Percentiles rank a stretch among this genome's conserved stretches.
These are phyloP conservation scores for Hartigia nigra DNA, from an alignment of 2,888 invertebrate genomes.

Conservation along the genomic window DNA sequence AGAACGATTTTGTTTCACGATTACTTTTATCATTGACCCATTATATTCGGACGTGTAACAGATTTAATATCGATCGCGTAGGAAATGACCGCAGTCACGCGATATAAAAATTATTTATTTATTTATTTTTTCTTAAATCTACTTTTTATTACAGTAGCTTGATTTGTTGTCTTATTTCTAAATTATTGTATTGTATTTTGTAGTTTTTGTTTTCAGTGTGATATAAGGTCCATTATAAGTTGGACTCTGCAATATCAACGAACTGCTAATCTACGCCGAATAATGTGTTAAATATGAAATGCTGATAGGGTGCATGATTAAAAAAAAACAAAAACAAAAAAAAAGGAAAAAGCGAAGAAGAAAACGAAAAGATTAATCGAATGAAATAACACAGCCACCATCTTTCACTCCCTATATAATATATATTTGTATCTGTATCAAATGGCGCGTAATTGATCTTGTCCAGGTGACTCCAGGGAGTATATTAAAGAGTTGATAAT, in stretches of 20 bases:
- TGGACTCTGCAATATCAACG: not conserved
- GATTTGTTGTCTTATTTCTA: too few relatives aligned
- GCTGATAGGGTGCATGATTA: conserved; percentile 7
- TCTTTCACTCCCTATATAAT: not conserved
- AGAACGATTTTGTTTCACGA: not conserved
- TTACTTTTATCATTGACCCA: not conserved
- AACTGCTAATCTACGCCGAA: not conserved
- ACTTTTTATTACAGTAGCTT: too few relatives aligned
- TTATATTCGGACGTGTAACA: too few relatives aligned
- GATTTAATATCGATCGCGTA: too few relatives aligned
- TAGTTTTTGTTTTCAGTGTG: too few relatives aligned
- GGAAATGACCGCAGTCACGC: too few relatives aligned
- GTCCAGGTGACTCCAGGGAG: not conserved
- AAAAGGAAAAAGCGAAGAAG: conserved; percentile 24
- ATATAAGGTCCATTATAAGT: not conserved
- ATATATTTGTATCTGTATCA: conserved; percentile 7
- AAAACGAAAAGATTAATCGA: not conserved
- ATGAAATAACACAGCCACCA: not conserved
- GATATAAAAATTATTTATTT: too few relatives aligned
- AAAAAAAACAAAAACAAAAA: conserved; percentile 13
- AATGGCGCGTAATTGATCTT: conserved; percentile 2
- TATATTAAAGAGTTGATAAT: not conserved
- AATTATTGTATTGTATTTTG: too few relatives aligned
- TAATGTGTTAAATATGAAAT: conserved; percentile 12
- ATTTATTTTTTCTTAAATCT: too few relatives aligned